Evolutionary conservation across 1,140 invertebrate species (phyloP).

Genomic region (Hyles vespertilio): DNA sequence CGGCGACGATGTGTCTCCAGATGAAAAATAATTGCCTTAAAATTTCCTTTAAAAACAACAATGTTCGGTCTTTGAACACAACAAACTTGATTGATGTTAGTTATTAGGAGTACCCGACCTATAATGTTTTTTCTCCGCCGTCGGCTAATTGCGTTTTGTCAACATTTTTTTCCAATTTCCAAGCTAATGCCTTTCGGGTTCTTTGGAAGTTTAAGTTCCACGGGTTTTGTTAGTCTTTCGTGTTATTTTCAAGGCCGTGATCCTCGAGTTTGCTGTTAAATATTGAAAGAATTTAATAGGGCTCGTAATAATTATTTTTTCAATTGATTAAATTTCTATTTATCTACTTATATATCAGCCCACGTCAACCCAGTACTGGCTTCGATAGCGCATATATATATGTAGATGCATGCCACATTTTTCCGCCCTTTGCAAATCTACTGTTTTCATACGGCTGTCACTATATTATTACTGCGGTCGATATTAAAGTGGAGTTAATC

Average conservation of each 20-base stretch:
- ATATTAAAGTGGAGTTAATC: too few species aligned
- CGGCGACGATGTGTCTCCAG: neutral
- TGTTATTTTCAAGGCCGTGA: neutral
- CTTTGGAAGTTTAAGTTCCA: constrained; percentile 1
- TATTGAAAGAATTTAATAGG: neutral
- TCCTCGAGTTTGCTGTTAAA: neutral
- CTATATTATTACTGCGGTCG: too few species aligned
- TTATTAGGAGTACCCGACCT: constrained; percentile 10
- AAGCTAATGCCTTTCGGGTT: constrained; percentile 7
- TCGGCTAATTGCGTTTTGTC: constrained; percentile 5
- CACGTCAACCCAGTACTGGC: too few species aligned
- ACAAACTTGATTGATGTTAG: constrained; percentile 18
- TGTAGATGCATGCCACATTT: too few species aligned
- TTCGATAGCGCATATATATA: too few species aligned
- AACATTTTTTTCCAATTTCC: constrained; percentile 8
- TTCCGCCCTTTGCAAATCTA: too few species aligned
- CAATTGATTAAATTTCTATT: too few species aligned
- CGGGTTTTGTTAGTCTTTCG: neutral
- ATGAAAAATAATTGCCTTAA: constrained; percentile 3
- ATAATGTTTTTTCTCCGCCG: constrained; percentile 7
- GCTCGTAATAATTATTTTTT: too few species aligned
- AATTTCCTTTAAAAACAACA: constrained; percentile 8
- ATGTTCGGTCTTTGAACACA: constrained; percentile 1
- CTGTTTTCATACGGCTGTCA: too few species aligned
- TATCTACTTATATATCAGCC: too few species aligned